A percentile compares a stretch with the other conserved stretches of the same genome.
Conservation (phyloP, 2,113 vertebrate genomes). For the Bothrops jararaca region DNA sequence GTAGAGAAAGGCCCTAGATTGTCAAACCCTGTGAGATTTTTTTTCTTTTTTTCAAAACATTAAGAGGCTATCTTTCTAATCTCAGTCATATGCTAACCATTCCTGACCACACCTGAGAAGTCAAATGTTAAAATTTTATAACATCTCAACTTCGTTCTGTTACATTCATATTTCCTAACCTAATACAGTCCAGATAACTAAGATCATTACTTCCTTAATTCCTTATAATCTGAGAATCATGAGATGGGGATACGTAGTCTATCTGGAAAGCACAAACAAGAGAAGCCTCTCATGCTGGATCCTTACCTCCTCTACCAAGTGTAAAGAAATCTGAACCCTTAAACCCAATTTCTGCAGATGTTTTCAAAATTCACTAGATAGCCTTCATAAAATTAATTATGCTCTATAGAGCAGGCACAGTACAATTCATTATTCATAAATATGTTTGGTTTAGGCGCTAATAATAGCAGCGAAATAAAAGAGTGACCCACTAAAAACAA, state of each 20-base stretch:
- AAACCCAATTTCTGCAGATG: background rate
- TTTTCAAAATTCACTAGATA: background rate
- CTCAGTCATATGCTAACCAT: background rate
- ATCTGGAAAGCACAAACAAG: background rate
- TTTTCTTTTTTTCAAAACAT: background rate
- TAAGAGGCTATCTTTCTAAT: background rate
- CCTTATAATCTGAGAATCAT: background rate
- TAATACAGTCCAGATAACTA: background rate
- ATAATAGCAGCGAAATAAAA: background rate
- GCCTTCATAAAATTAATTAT: background rate
- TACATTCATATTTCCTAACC: background rate
- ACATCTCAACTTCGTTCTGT: background rate
- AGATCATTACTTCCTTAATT: background rate
- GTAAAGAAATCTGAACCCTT: background rate
- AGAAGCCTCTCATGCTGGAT: background rate
- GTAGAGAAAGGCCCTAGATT: background rate
- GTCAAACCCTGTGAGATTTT: background rate
- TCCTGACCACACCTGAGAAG: background rate
- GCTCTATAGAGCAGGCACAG: background rate
- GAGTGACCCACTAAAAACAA: background rate
- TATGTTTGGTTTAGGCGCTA: background rate
- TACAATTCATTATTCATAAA: background rate
- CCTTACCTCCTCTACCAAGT: background rate
- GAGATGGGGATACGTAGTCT: background rate
- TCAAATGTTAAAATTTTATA: background rate